phyloP scores from a whole-genome alignment of 2,888 invertebrate genomes.

The Chrysolina americana region DNA sequence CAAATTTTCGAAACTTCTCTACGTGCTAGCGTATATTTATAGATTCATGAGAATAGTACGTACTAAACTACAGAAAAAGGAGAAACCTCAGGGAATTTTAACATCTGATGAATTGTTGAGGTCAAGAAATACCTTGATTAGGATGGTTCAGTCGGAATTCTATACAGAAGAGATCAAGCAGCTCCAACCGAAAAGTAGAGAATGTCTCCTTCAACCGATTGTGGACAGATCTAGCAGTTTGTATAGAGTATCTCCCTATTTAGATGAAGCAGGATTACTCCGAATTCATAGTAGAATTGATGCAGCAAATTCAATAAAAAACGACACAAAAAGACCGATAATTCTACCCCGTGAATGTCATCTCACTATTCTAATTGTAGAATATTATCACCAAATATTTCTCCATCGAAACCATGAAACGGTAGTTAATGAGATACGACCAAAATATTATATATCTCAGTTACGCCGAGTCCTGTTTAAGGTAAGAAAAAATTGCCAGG shows the following conservation, averaged over 20 bases:
- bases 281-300: too few relatives aligned
- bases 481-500: too few relatives aligned
- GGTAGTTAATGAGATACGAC: too few relatives aligned
- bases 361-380: neutral
- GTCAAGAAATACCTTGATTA: neutral
- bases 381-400: conserved; percentile 1
- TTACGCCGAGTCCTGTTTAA: too few relatives aligned
- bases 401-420: conserved; percentile 1
- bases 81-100: neutral
- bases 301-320: conserved; percentile 3
- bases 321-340: conserved; percentile 24
- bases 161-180: conserved; percentile 9
- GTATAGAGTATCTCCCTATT: conserved; percentile 27
- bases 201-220: neutral
- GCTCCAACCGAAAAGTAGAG: neutral
- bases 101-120: neutral
- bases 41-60: conserved; percentile 3
- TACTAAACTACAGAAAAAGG: neutral
- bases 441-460: too few relatives aligned
- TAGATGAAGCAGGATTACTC: conserved; percentile 29
- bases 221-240: conserved; percentile 3
- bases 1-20: neutral
- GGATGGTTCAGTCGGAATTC: neutral
- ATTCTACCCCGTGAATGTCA: conserved; percentile 24
- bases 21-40: neutral